Conservation (phyloP, 1,140 invertebrate species). For the Chironomus tepperi region DNA sequence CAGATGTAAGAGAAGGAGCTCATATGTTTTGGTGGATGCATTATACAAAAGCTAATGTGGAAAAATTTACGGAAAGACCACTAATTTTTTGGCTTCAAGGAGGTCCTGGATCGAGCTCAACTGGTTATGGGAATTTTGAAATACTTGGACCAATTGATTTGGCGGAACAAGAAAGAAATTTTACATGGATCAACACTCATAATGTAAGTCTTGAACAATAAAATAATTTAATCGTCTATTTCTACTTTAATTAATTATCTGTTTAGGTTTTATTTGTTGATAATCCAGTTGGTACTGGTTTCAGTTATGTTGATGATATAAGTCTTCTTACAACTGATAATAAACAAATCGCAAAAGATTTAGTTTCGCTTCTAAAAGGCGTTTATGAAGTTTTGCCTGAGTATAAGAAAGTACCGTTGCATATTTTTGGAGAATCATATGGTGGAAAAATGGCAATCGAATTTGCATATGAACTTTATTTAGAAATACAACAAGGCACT, state of each 20-base stretch:
- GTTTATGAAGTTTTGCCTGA: slow-evolving; percentile 54
- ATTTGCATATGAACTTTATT: slow-evolving; percentile 47
- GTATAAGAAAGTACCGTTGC: slow-evolving; percentile 61
- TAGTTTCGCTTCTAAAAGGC: slow-evolving; percentile 57
- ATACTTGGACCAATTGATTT: slow-evolving; percentile 64
- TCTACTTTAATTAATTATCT: neutral
- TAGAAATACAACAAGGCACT: slow-evolving; percentile 54
- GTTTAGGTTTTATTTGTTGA: slow-evolving; percentile 61
- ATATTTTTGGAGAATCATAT: slow-evolving; percentile 79
- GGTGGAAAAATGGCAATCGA: slow-evolving; percentile 84
- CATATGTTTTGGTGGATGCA: slow-evolving; percentile 81
- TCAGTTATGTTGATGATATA: slow-evolving; percentile 63
- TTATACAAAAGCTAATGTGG: slow-evolving; percentile 53
- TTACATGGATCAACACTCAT: slow-evolving; percentile 66
- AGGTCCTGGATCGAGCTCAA: slow-evolving; percentile 65
- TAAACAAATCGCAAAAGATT: slow-evolving; percentile 65
- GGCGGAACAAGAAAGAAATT: slow-evolving; percentile 53
- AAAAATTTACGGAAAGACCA: slow-evolving; percentile 50
- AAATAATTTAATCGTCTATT: neutral
- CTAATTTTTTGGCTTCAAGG: slow-evolving; percentile 72
- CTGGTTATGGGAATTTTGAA: slow-evolving; percentile 68
- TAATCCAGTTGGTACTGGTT: slow-evolving; percentile 73
- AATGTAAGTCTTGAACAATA: slow-evolving; percentile 50
- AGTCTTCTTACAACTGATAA: slow-evolving; percentile 54
- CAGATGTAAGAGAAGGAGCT: slow-evolving; percentile 54